phyloP scores from a whole-genome alignment of 2,113 vertebrate genomes.

The Pseudorhombus dupliciocellatus region DNA sequence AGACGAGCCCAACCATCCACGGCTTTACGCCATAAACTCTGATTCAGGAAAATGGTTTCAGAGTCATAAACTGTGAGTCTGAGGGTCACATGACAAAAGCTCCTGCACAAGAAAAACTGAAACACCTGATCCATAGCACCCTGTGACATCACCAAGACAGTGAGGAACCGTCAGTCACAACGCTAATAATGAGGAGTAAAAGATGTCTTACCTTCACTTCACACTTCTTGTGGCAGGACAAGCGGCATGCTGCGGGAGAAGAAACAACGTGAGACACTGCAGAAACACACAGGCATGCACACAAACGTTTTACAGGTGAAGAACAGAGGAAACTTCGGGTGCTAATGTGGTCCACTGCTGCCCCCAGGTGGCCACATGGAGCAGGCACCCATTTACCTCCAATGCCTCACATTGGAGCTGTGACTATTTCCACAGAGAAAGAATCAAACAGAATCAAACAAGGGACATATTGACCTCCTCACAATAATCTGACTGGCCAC shows the following conservation, averaged over 20 bases:
- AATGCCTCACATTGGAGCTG: neutral
- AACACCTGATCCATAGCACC: too few species aligned
- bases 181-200: neutral
- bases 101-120: too few species aligned
- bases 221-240: slow-evolving; percentile 89
- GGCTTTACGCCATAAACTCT: neutral
- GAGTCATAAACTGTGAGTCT: neutral
- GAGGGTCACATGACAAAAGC: neutral
- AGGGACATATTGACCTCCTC: neutral
- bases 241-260: slow-evolving; percentile 82
- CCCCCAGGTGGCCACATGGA: slow-evolving; percentile 59
- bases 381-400: slow-evolving; percentile 8
- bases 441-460: neutral
- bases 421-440: neutral
- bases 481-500: too few species aligned
- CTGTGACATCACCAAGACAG: too few species aligned
- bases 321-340: neutral
- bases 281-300: neutral
- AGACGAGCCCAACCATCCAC: neutral
- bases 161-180: too few species aligned
- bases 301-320: neutral
- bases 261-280: neutral
- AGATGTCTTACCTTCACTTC: slow-evolving; percentile 88
- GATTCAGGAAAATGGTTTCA: neutral
- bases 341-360: slow-evolving; percentile 51